phyloP scores from a whole-genome alignment of 2,797 vertebrate species.

The Sylvilagus floridanus region DNA sequence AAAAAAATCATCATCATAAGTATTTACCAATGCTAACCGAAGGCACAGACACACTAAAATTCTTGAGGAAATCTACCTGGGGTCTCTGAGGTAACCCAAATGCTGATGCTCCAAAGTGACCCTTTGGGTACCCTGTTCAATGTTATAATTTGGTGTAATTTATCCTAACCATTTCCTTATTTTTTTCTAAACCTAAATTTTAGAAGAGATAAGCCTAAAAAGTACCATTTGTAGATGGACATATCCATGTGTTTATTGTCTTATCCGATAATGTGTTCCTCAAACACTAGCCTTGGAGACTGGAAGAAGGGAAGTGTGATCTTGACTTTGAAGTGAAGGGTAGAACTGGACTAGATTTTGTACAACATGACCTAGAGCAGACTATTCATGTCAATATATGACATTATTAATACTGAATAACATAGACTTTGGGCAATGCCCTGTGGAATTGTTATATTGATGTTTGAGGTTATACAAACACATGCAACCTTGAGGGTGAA shows the following conservation, averaged over 20 bases:
- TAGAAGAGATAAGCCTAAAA: not conserved
- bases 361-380: not conserved
- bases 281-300: not conserved
- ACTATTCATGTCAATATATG: not conserved
- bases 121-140: not conserved
- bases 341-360: not conserved
- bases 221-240: not conserved
- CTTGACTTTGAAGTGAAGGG: not conserved
- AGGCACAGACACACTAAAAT: not conserved
- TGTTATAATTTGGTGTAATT: not conserved
- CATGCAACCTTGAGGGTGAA: not conserved
- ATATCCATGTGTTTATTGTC: not conserved
- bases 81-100: not conserved
- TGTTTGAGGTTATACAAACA: not conserved
- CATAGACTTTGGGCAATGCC: not conserved
- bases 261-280: constrained; percentile 8
- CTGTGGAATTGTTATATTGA: not conserved
- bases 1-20: not conserved
- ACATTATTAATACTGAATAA: not conserved
- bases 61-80: not conserved
- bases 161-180: not conserved
- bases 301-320: not conserved
- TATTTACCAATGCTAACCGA: not conserved
- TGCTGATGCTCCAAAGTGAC: not conserved
- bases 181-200: constrained; percentile 50